Base-by-base conservation (phyloP, 92 coral and sea anemone species). In the Nematostella vectensis region DNA sequence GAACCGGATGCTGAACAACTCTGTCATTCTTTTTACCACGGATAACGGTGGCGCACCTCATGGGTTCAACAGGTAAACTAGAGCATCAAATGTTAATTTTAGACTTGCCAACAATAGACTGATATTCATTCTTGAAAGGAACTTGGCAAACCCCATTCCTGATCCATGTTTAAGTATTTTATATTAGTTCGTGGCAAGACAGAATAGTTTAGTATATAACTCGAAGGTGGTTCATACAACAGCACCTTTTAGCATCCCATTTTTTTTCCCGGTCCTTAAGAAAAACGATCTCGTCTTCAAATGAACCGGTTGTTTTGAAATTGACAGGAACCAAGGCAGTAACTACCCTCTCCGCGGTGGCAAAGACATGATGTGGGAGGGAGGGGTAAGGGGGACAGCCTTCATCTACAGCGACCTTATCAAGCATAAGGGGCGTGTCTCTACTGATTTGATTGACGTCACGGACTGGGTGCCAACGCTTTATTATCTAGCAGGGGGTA, bases 391-490 rank as follows among this genome's bases (percentile, higher is more conserved):
- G 47, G 99, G 99, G 2, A 70, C 87, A 10, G 94, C 96, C 28
- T 86, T 93, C 63, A 83, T 93, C 59, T 88, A 86, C 65, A 66
- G 72, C 25, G 69, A 86, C 19, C 83, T 79, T 29, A 80, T 93
- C 44, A 48, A 82, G 69, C 38, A 67, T n/a, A 82, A 78, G 43
- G 74, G 64, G 22, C 91, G 99, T 15, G 99, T 93, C 18, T 77
- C 93, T 17, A 74, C 74, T 24, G 99, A 87, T 42, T 57, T 93
- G 64, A 82, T 93, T 29, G 96, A 93, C 59, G 89, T 84, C 51
- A 86, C 88, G n/a, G 99, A 93, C 72, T 93, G 99, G 99, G 83
- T 83, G 11, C 93, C 99, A n/a, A 93, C 99, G 1, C 65, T 93
- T 26, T 82, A 78, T 57, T 83, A 83, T 40, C 73, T 83, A 37